These are phyloP conservation scores for Stegodyphus dumicola DNA, from an alignment of 1,140 invertebrate species.

Conservation along the genomic window DNA sequence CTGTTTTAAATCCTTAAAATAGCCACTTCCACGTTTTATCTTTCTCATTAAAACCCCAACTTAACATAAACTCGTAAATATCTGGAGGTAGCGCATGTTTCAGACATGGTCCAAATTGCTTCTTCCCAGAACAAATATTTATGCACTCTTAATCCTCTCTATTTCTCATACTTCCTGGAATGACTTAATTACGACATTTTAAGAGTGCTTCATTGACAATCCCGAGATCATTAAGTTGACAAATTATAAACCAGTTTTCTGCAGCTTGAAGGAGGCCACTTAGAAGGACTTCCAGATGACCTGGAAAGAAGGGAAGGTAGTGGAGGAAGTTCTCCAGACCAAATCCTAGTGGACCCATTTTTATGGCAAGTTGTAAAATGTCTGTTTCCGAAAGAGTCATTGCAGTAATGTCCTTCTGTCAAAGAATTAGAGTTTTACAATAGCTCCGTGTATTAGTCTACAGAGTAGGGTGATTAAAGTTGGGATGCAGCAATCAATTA, in stretches of 20 bases:
- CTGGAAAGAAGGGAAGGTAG: no score
- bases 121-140: not conserved
- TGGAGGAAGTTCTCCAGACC: no score
- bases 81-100: no score
- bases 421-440: conserved; percentile 20
- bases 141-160: not conserved
- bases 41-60: no score
- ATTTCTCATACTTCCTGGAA: not conserved
- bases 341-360: not conserved
- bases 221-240: conserved; percentile 12
- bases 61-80: no score
- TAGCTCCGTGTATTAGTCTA: not conserved
- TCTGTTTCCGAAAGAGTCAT: conserved; percentile 3
- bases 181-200: conserved; percentile 19
- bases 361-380: conserved; percentile 15
- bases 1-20: no score
- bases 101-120: no score
- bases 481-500: not conserved
- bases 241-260: conserved; percentile 15
- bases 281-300: conserved; percentile 6
- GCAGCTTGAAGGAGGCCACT: not conserved
- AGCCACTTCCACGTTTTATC: no score
- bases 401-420: conserved; percentile 7
- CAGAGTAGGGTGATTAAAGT: no score
- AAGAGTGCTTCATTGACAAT: conserved; percentile 9